Conservation (phyloP, 1,140 invertebrate species). For the Drosophila suzukii region DNA sequence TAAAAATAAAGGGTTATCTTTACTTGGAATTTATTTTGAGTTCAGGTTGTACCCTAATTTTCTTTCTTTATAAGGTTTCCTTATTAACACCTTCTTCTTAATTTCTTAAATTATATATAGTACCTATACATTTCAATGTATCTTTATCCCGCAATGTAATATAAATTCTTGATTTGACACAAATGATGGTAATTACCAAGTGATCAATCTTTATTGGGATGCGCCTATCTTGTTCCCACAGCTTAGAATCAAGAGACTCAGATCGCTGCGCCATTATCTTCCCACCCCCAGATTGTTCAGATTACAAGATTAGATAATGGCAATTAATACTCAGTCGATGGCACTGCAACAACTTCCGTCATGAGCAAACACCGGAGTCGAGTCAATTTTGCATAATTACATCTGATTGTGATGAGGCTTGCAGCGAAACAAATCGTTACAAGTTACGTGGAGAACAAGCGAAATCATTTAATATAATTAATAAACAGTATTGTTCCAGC, state of each 20-base stretch:
- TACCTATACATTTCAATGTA: no score
- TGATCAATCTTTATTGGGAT: constrained; percentile 19
- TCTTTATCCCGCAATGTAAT: no score
- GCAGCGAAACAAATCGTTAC: constrained; percentile 32
- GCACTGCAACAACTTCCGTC: constrained; percentile 66
- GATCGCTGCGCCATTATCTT: constrained; percentile 27
- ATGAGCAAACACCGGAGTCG: constrained; percentile 34
- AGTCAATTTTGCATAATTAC: constrained; percentile 71
- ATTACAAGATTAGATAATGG: constrained; percentile 69
- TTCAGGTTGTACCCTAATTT: no score
- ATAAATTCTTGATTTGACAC: background rate
- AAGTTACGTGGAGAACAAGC: constrained; percentile 38
- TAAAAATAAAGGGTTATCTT: background rate
- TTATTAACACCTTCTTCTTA: no score
- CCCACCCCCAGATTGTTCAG: background rate
- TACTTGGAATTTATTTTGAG: background rate
- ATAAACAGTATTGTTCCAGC: constrained; percentile 36
- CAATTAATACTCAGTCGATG: constrained; percentile 64
- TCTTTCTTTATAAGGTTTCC: no score
- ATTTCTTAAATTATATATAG: no score
- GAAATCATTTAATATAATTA: constrained; percentile 53
- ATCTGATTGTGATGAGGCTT: constrained; percentile 54
- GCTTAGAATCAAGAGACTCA: background rate
- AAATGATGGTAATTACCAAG: constrained; percentile 4
- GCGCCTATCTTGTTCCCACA: constrained; percentile 19